phyloP scores from a whole-genome alignment of 1,140 invertebrate species.

The Pogonognathellus flavescens region DNA sequence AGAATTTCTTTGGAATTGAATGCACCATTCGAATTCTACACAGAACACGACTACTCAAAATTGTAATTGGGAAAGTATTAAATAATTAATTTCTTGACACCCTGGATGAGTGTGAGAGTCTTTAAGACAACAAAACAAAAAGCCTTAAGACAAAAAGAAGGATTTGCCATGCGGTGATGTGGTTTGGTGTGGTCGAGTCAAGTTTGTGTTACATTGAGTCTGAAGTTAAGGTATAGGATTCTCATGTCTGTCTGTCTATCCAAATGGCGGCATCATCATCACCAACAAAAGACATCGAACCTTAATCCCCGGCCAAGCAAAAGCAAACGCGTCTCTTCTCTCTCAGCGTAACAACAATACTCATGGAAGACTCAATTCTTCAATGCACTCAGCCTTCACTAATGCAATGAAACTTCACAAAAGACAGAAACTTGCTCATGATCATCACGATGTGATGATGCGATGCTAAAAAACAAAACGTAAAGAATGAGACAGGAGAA shows the following conservation, averaged over 20 bases:
- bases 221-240: neutral
- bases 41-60: neutral
- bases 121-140: constrained; percentile 37
- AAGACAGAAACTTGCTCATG: constrained; percentile 20
- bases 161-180: constrained; percentile 35
- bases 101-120: neutral
- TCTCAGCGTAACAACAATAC: neutral
- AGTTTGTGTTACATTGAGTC: constrained; percentile 1
- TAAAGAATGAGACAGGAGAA: neutral
- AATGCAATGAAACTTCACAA: constrained; percentile 10
- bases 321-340: constrained; percentile 24
- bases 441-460: constrained; percentile 37
- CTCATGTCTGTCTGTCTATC: neutral
- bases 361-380: neutral
- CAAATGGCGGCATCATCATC: constrained; percentile 18
- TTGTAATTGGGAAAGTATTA: neutral
- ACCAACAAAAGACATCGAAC: constrained; percentile 34
- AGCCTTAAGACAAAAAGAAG: constrained; percentile 18
- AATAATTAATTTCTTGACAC: constrained; percentile 37
- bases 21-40: neutral
- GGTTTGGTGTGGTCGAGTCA: constrained; percentile 35
- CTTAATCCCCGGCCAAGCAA: constrained; percentile 29
- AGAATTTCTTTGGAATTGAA: neutral
- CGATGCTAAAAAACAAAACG: constrained; percentile 12
- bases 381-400: neutral